Evolutionary conservation across 2,888 invertebrate genomes (phyloP), one percentile per base, ranked within the genome.

Genomic region (Drosophila buzzatii): DNA sequence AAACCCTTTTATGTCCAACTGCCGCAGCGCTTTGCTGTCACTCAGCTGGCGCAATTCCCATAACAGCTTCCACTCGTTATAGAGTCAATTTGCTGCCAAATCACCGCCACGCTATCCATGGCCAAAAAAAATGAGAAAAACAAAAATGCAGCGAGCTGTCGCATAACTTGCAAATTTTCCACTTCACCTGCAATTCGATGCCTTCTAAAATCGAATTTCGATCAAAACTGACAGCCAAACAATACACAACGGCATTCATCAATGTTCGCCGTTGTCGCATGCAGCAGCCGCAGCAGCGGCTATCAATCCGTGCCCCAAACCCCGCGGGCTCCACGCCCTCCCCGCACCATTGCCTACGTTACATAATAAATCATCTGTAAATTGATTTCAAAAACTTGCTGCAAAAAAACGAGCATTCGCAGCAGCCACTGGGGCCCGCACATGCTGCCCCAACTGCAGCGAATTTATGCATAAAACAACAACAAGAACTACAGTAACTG

Each of bases 361-460:
- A 77, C 82, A 88, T 88, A 85, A 86, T 86, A 86, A 86, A 86
- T 86, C 86, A 88, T 86, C 84, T 84, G 88, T 73, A 86, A 86
- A 86, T 86, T 86, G 86, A 86, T 86, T 86, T 85, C 79, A 76
- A 88, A 51, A 88, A 84, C 81, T 85, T 84, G 56, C 66, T 63
- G 70, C 64, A 27, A 47, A 23, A 55, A 69, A 64, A 64, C 33
- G 49, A 75, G 44, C 56, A 73, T 53, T 59, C 51, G 65, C 66
- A n/a, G 66, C 70, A 62, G 65, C 62, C 78, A 70, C 49, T 65
- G 56, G 58, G 67, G 55, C 61, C 55, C 62, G 73, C 62, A 74
- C 59, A 65, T 80, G 70, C 59, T 65, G 59, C 65, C 37, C 39
- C 55, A 55, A 23, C 55, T 35, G 39, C 55, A 41, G n/a, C 41